phyloP scores from a whole-genome alignment of 2,888 invertebrate species.

The Cetonia aurata region DNA sequence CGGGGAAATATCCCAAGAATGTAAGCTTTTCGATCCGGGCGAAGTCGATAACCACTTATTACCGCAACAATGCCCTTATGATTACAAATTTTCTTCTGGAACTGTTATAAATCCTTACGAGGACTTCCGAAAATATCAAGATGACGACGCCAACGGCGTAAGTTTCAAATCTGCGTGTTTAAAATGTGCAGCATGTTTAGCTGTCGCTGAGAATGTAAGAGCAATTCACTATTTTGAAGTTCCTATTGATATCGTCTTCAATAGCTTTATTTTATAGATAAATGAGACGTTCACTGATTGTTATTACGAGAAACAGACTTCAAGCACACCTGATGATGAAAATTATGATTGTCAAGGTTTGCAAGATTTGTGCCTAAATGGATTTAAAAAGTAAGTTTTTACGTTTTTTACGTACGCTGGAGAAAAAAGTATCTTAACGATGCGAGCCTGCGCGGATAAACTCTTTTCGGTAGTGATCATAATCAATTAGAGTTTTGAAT shows the following conservation, averaged over 20 bases:
- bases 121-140: constrained; percentile 4
- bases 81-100: constrained; percentile 8
- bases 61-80: constrained; percentile 34
- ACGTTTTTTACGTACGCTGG: too few relatives aligned
- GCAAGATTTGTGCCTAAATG: constrained; percentile 46
- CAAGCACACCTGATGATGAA: not conserved
- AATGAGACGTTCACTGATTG: constrained; percentile 40
- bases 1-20: not conserved
- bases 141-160: not conserved
- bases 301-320: constrained; percentile 28
- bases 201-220: constrained; percentile 52
- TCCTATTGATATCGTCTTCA: not conserved
- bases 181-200: constrained; percentile 52
- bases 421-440: too few relatives aligned
- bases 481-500: too few relatives aligned
- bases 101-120: constrained; percentile 46
- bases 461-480: too few relatives aligned
- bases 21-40: constrained; percentile 34
- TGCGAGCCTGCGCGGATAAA: too few relatives aligned
- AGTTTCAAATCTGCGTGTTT: constrained; percentile 48
- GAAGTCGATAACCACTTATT: constrained; percentile 41
- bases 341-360: constrained; percentile 25
- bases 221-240: not conserved
- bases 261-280: constrained; percentile 44
- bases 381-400: constrained; percentile 49